These are phyloP conservation scores for Spisula subtruncata DNA, from an alignment of 2,888 invertebrate species.

Conservation along the genomic window DNA sequence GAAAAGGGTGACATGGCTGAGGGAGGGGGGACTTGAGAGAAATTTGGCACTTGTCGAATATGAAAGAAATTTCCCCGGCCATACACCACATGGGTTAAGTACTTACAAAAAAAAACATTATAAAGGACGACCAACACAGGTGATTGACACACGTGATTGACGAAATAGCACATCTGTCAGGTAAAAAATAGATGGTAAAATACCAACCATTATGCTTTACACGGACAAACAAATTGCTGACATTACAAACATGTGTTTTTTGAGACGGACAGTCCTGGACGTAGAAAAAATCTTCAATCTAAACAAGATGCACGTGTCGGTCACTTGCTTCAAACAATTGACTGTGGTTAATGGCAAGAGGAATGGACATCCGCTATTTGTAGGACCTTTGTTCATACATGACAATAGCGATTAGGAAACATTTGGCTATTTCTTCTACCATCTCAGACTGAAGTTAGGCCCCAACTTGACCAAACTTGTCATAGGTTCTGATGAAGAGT, in stretches of 20 bases:
- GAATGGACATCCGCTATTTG: constrained; percentile 54
- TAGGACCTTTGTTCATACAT: constrained; percentile 65
- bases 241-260: constrained; percentile 56
- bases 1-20: constrained; percentile 48
- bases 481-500: constrained; percentile 60
- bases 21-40: constrained; percentile 6
- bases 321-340: not conserved
- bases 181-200: constrained; percentile 34
- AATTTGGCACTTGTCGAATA: constrained; percentile 38
- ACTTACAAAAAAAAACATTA: constrained; percentile 24
- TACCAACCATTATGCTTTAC: constrained; percentile 54
- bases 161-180: constrained; percentile 28
- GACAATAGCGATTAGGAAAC: constrained; percentile 64
- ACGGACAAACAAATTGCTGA: constrained; percentile 61
- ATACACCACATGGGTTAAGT: not conserved
- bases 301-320: not conserved
- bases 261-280: constrained; percentile 51
- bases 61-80: constrained; percentile 50
- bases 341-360: not conserved
- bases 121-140: constrained; percentile 17
- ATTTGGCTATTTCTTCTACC: constrained; percentile 54
- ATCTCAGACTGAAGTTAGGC: constrained; percentile 48
- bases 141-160: constrained; percentile 33
- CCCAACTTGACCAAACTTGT: constrained; percentile 32
- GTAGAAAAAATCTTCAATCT: constrained; percentile 61